These are phyloP conservation scores for Chloroclysta siterata DNA, from an alignment of 2,888 invertebrate genomes.

Conservation along the genomic window DNA sequence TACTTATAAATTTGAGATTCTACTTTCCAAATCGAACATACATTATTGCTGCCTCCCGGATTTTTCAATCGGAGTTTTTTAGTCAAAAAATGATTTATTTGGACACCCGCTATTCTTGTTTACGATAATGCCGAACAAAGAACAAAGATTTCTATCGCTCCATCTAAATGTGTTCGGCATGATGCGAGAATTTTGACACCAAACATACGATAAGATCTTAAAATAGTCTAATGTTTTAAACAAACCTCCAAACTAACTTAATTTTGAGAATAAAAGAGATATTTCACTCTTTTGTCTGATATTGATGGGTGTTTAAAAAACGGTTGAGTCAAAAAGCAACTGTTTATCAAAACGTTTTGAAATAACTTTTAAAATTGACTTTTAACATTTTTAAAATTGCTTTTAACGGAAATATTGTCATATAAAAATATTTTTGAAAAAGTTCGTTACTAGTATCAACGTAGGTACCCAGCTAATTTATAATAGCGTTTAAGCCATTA, in stretches of 20 bases:
- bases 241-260: conserved; percentile 80
- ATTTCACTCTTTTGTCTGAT: conserved; percentile 66
- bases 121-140: conserved; percentile 76
- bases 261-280: conserved; percentile 80
- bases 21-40: conserved; percentile 7
- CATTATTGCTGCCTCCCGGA: conserved; percentile 28
- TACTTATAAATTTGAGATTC: background rate
- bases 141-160: conserved; percentile 70
- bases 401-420: too few relatives aligned
- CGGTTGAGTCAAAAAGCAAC: background rate
- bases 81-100: conserved; percentile 70
- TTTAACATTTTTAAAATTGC: too few relatives aligned
- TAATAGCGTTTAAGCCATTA: too few relatives aligned
- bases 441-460: too few relatives aligned
- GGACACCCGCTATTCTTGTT: conserved; percentile 83
- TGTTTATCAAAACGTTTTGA: conserved; percentile 6
- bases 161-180: conserved; percentile 79
- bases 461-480: too few relatives aligned
- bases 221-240: conserved; percentile 83
- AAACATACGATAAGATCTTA: conserved; percentile 81
- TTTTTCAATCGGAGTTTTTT: conserved; percentile 37
- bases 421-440: too few relatives aligned
- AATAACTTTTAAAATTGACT: background rate
- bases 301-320: conserved; percentile 53
- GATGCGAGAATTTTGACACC: conserved; percentile 85